These are phyloP conservation scores for Brachionus sp. DNA, from an alignment of 1,140 invertebrate genomes.

Conservation along the genomic window DNA sequence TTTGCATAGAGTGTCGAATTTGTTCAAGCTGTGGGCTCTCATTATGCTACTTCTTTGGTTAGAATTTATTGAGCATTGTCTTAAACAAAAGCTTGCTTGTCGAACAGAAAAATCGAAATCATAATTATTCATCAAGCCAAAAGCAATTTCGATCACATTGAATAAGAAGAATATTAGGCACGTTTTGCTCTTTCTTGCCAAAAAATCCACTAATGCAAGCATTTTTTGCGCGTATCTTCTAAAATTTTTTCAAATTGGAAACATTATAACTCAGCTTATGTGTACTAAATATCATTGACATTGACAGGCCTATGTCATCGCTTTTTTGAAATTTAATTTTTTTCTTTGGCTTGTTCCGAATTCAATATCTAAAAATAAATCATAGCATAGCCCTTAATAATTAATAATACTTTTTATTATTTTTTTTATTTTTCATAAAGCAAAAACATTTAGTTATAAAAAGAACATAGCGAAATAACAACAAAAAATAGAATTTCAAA, in stretches of 20 bases:
- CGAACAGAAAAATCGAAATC: not conserved
- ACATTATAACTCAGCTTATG: not conserved
- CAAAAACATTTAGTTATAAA: not conserved
- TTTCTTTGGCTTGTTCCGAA: not conserved
- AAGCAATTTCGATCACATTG: not conserved
- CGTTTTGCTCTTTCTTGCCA: not conserved
- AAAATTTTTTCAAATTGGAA: not conserved
- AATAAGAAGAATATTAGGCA: not conserved
- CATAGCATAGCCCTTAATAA: not conserved
- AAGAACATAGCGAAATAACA: not conserved
- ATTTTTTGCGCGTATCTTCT: not conserved
- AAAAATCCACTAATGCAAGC: not conserved
- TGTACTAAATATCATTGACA: not conserved
- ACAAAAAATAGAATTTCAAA: not conserved
- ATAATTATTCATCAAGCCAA: not conserved
- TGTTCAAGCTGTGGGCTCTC: not conserved
- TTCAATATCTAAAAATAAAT: not conserved
- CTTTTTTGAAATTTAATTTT: not conserved
- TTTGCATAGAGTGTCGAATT: not conserved
- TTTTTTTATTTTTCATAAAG: not conserved
- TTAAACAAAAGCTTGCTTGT: not conserved
- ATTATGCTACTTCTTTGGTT: not conserved
- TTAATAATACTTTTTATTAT: not conserved
- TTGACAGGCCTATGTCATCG: not conserved
- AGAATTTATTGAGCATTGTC: not conserved